Evolutionary conservation across 2,888 invertebrate species (phyloP).

Genomic region (Agrochola macilenta): DNA sequence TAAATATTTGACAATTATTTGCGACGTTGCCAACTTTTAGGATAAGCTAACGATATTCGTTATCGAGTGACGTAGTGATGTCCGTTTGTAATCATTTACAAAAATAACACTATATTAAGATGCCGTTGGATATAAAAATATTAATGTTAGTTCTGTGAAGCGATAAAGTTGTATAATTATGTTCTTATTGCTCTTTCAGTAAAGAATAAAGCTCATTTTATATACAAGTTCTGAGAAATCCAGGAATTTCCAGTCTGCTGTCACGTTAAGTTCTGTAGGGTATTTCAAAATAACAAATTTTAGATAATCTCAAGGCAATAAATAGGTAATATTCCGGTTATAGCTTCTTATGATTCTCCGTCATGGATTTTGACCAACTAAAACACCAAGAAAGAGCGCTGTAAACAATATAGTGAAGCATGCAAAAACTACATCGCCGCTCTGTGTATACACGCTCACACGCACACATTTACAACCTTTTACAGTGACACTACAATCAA

Average conservation of each 20-base stretch:
- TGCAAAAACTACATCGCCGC: no score
- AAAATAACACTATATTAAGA: background rate
- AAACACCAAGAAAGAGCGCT: no score
- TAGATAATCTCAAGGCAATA: background rate
- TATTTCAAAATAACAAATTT: background rate
- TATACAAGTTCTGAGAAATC: background rate
- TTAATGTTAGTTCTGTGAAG: background rate
- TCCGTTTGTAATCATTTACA: background rate
- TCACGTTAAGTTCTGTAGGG: background rate
- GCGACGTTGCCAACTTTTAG: no score
- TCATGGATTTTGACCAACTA: no score
- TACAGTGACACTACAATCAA: no score
- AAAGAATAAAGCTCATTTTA: background rate
- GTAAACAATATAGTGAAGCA: no score
- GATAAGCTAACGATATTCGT: constrained; percentile 10
- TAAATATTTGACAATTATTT: no score
- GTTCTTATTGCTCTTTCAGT: background rate
- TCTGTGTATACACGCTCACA: no score
- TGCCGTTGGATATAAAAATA: background rate
- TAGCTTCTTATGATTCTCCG: no score
- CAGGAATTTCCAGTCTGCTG: background rate
- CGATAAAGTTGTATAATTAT: background rate
- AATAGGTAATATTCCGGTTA: background rate
- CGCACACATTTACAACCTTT: no score
- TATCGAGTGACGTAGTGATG: constrained; percentile 20